Evolutionary conservation across 1,140 invertebrate species (phyloP).

Genomic region (Aphelinus certus): DNA sequence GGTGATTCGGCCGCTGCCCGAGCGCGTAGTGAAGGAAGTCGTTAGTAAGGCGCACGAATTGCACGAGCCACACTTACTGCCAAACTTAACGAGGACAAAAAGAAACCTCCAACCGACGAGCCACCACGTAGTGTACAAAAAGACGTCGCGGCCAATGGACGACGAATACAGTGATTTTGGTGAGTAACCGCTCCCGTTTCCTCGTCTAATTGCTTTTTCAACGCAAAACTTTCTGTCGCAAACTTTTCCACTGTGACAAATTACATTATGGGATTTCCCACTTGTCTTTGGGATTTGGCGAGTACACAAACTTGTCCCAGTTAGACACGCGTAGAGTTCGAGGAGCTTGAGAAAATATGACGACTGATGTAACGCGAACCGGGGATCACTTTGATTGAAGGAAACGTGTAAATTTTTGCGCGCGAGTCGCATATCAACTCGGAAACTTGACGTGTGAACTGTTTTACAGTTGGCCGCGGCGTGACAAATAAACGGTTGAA

Average conservation of each 20-base stretch:
- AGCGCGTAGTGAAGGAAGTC: constrained; percentile 67
- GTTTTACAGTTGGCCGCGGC: constrained; percentile 4
- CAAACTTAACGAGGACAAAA: constrained; percentile 57
- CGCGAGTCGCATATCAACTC: not conserved
- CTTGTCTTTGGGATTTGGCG: too few relatives aligned
- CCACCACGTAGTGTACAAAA: constrained; percentile 77
- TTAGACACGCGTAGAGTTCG: too few relatives aligned
- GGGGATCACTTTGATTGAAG: too few relatives aligned
- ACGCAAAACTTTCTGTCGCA: too few relatives aligned
- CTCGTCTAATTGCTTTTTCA: too few relatives aligned
- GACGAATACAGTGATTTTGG: constrained; percentile 65
- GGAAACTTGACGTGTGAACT: not conserved
- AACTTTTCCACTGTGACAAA: too few relatives aligned
- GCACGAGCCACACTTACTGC: constrained; percentile 53
- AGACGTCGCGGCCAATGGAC: constrained; percentile 72
- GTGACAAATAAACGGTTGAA: not conserved
- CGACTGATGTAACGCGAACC: too few relatives aligned
- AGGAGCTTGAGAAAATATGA: too few relatives aligned
- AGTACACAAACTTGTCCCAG: too few relatives aligned
- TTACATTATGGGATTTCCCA: too few relatives aligned
- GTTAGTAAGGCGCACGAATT: constrained; percentile 53
- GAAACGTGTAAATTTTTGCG: too few relatives aligned
- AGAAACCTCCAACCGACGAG: constrained; percentile 61
- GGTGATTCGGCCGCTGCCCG: constrained; percentile 85
- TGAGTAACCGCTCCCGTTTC: constrained; percentile 45